Evolutionary conservation across 2,888 invertebrate species (phyloP).

Genomic region (Achlya flavicornis): DNA sequence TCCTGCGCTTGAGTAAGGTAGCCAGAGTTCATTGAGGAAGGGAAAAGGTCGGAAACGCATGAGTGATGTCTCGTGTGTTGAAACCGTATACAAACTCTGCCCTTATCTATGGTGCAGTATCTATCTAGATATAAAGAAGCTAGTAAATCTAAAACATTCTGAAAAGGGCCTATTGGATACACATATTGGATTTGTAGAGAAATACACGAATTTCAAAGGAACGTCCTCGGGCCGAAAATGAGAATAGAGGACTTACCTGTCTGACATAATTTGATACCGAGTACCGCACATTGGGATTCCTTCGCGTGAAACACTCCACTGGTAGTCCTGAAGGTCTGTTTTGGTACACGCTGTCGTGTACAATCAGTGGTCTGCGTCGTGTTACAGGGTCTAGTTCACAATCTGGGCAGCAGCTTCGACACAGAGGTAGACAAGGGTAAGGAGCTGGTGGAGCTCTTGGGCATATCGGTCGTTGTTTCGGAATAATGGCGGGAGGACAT

Average conservation of each 20-base stretch:
- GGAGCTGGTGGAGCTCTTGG: conserved; percentile 71
- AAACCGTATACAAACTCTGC: too few relatives aligned
- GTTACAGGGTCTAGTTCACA: conserved; percentile 82
- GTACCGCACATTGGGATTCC: conserved; percentile 64
- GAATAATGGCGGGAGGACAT: conserved; percentile 80
- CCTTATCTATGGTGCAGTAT: too few relatives aligned
- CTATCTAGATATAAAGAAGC: too few relatives aligned
- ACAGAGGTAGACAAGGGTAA: conserved; percentile 78
- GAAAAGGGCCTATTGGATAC: too few relatives aligned
- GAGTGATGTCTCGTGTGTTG: too few relatives aligned
- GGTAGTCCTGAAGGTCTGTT: conserved; percentile 62
- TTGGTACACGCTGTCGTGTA: conserved; percentile 80
- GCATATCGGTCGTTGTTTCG: conserved; percentile 76
- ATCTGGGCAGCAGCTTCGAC: conserved; percentile 71
- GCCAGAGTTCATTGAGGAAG: too few relatives aligned
- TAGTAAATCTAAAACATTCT: too few relatives aligned
- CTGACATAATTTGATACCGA: conserved; percentile 59
- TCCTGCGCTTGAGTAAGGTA: too few relatives aligned
- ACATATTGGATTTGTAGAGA: not conserved
- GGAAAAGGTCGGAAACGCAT: too few relatives aligned
- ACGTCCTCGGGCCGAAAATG: not conserved
- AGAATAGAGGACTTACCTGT: conserved; percentile 47
- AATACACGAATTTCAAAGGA: not conserved
- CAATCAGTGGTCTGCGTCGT: conserved; percentile 82
- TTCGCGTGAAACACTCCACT: conserved; percentile 51